These are phyloP conservation scores for Hormaphis cornu DNA, from an alignment of 1,140 invertebrate species.

Conservation along the genomic window DNA sequence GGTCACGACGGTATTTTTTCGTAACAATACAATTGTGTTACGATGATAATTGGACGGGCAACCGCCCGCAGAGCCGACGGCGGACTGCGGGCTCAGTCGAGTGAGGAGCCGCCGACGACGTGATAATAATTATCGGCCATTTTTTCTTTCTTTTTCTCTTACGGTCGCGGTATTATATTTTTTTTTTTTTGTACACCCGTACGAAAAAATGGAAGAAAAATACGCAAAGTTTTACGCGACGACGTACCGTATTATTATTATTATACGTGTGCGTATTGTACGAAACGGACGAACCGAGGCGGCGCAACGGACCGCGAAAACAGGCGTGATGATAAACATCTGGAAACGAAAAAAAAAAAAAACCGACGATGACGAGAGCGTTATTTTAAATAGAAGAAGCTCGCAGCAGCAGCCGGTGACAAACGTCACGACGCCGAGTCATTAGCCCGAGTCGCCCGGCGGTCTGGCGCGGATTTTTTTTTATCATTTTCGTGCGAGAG, in stretches of 20 bases:
- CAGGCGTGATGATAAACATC: background rate
- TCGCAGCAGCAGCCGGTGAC: constrained; percentile 2
- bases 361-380: background rate
- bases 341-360: background rate
- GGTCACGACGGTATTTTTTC: background rate
- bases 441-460: constrained; percentile 8
- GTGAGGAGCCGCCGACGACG: too few species aligned
- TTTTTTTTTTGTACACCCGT: background rate
- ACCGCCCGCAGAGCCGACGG: background rate
- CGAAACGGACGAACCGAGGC: background rate
- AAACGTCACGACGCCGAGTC: background rate
- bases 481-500: background rate
- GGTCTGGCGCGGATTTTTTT: background rate
- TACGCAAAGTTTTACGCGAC: background rate
- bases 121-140: background rate
- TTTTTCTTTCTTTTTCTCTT: background rate
- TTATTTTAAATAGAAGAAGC: too few species aligned
- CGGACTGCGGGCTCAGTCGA: too few species aligned
- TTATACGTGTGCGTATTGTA: background rate
- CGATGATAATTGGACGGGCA: background rate
- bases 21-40: too few species aligned
- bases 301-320: constrained; percentile 25
- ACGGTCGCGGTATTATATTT: background rate
- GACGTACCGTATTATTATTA: too few species aligned
- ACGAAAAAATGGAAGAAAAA: background rate